Evolutionary conservation across 2,888 invertebrate species (phyloP), one percentile per base, ranked within the genome.

Genomic region (Ceriagrion tenellum): DNA sequence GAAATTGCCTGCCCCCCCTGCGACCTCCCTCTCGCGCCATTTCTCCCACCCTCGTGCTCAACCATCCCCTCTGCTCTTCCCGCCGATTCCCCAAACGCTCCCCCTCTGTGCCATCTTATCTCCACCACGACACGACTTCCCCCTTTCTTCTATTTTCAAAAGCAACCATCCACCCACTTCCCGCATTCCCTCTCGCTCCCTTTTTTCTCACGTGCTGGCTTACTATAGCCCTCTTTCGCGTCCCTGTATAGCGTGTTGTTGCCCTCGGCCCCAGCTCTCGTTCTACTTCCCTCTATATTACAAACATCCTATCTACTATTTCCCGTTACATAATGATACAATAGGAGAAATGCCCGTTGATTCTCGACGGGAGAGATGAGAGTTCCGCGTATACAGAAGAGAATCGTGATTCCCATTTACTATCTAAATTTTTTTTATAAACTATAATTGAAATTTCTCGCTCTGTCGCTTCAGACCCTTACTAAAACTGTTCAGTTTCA

Each of bases 1-100:
- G 69, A 93, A 69, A 91, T 91, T 91, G 93, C 93, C 59, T 93
- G 30, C 40, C 59, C 59, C 4, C 16, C 59, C 59, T 59, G 59
- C 16, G 59, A 59, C 16, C 18, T 20, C 59, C 56, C 55, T 23
- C 55, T n/a, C 69, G 26, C 56, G 56, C 69, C 69, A 23, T 69
- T n/a, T n/a, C n/a, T 4, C 47, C 47, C 47, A 2, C 47, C n/a
- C 69, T 6, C 8, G 4, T 26, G 18, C 18, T 55, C 56, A 56
- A 55, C 20, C 30, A 6, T n/a, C 55, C 56, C 90, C 8, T 47
- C 47, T 8, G 26, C 30, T 90, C 20, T 55, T 55, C 10, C 90
- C 91, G 10, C 59, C 18, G n/a, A 55, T n/a, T n/a, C 90, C 56
- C 56, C 56, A 6, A n/a, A 12, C n/a, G 13, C 16, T 47, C 81